Percentiles rank a stretch among this genome's conserved stretches.
Evolutionary conservation across 1,140 invertebrate species (phyloP).

Genomic region (Solenopsis invicta): DNA sequence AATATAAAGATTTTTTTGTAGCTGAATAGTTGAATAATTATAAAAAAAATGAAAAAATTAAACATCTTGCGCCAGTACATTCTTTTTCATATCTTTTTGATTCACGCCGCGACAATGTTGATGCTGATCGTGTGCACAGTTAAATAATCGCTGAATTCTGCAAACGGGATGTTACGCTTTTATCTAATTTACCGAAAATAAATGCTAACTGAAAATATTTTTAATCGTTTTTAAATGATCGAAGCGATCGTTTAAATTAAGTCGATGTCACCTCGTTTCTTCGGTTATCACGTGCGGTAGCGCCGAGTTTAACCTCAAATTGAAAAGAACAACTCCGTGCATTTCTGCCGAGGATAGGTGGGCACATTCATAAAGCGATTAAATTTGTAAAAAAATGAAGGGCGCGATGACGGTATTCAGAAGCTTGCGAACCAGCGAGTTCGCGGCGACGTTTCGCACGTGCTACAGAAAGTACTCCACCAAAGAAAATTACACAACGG

Average conservation of each 20-base stretch:
- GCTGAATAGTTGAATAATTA: too few species aligned
- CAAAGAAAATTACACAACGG: background rate
- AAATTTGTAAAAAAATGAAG: background rate
- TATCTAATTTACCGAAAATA: background rate
- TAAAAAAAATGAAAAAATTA: too few species aligned
- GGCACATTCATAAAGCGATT: background rate
- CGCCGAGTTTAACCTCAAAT: background rate
- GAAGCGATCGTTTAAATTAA: background rate
- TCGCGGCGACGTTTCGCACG: background rate
- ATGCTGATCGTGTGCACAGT: background rate
- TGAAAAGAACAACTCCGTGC: background rate
- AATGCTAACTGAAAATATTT: background rate
- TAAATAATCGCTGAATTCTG: background rate
- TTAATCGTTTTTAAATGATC: background rate
- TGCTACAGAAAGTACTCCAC: conserved; percentile 13
- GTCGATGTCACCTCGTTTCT: background rate
- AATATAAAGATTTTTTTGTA: too few species aligned
- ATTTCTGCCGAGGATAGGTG: background rate
- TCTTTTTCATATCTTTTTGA: too few species aligned
- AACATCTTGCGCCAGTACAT: too few species aligned
- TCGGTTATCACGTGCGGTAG: background rate
- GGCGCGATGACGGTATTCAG: background rate
- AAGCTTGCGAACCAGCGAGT: background rate
- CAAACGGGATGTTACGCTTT: background rate
- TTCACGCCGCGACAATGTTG: too few species aligned